These are phyloP conservation scores for Platichthys stellatus DNA, from an alignment of 2,113 vertebrate genomes.

Conservation along the genomic window DNA sequence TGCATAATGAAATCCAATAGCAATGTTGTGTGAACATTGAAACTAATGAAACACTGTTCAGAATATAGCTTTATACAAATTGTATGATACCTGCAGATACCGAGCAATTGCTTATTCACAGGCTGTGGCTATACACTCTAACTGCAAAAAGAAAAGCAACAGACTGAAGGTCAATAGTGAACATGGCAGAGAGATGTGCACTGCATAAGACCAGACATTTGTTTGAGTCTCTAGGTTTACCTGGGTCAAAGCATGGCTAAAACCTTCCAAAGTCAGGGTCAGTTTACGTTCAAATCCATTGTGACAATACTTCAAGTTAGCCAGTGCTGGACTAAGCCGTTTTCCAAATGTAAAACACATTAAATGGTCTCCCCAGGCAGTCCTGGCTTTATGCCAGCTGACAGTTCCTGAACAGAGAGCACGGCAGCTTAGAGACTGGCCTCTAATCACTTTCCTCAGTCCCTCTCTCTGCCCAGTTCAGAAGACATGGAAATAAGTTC, in stretches of 20 bases:
- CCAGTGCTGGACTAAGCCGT: not conserved
- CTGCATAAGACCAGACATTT: not conserved
- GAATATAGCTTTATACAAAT: not conserved
- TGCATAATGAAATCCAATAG: not conserved
- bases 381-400: not conserved
- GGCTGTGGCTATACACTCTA: not conserved
- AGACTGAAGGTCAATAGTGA: not conserved
- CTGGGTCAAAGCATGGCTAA: not conserved
- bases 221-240: not conserved
- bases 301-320: slow-evolving; percentile 1
- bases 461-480: not conserved
- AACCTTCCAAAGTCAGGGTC: not conserved
- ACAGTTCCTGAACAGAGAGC: slow-evolving; percentile 19
- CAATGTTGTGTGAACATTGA: not conserved
- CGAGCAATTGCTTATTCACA: not conserved
- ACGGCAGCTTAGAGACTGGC: not conserved
- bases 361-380: slow-evolving; percentile 16
- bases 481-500: too few species aligned
- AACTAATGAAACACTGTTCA: not conserved
- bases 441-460: not conserved
- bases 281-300: slow-evolving; percentile 8
- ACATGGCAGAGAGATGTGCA: not conserved
- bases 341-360: slow-evolving; percentile 29
- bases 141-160: not conserved
- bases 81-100: not conserved